These are phyloP conservation scores for Tetragnatha montana DNA, from an alignment of 2,888 invertebrate genomes.

Conservation along the genomic window DNA sequence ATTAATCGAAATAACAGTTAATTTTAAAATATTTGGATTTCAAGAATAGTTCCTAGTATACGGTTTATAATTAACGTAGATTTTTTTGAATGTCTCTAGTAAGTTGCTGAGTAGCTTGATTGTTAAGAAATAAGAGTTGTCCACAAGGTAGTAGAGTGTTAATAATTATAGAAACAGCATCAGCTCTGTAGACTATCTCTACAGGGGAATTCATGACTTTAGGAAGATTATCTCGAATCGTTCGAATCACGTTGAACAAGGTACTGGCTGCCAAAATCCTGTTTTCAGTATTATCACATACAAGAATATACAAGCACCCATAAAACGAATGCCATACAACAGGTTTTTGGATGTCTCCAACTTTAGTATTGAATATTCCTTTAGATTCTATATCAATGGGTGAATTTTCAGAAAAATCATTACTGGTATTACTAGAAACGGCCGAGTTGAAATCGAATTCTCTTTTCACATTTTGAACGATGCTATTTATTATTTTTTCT, in stretches of 20 bases:
- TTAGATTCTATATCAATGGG: conserved; percentile 44
- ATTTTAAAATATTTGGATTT: no score
- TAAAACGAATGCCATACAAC: conserved; percentile 61
- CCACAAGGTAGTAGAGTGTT: conserved; percentile 60
- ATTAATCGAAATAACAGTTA: neutral
- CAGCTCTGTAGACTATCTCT: conserved; percentile 42
- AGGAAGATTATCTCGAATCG: conserved; percentile 44
- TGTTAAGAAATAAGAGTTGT: conserved; percentile 55
- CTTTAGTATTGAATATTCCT: conserved; percentile 57
- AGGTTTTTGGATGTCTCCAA: conserved; percentile 37
- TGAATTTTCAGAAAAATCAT: conserved; percentile 29
- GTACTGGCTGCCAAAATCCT: conserved; percentile 61
- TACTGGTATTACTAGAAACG: conserved; percentile 10
- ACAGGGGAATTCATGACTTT: conserved; percentile 18
- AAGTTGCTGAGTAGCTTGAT: conserved; percentile 52
- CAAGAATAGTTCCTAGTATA: no score
- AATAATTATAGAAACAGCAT: conserved; percentile 48
- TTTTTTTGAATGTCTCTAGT: conserved; percentile 56
- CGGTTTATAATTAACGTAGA: neutral
- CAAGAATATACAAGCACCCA: conserved; percentile 62
- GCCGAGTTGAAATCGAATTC: conserved; percentile 63
- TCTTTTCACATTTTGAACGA: conserved; percentile 52
- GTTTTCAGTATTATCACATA: conserved; percentile 55
- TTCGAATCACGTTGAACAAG: conserved; percentile 47
- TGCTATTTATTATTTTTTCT: conserved; percentile 6